Evolutionary conservation across 2,113 vertebrate genomes (phyloP).

Genomic region (Cyphomyrus plagiostoma): DNA sequence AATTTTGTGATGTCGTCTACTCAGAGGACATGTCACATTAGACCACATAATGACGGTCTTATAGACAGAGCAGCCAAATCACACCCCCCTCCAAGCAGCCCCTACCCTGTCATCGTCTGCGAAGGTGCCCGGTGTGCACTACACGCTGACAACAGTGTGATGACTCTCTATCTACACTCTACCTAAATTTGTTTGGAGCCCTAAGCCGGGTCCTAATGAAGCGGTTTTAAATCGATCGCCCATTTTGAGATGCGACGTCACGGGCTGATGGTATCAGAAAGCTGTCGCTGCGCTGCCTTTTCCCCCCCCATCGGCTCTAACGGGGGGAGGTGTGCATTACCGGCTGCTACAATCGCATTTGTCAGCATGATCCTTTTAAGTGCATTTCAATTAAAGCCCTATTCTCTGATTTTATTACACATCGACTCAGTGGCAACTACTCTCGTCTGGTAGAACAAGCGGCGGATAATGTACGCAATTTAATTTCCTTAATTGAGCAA

Average conservation of each 20-base stretch:
- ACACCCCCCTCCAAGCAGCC: slow-evolving; percentile 30
- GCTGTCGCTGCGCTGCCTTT: slow-evolving; percentile 75
- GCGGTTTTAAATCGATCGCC: slow-evolving; percentile 82
- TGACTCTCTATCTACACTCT: slow-evolving; percentile 66
- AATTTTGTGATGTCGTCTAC: slow-evolving; percentile 12
- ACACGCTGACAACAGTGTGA: slow-evolving; percentile 64
- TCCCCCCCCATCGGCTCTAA: slow-evolving; percentile 93
- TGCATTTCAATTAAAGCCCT: slow-evolving; percentile 96
- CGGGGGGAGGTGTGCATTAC: slow-evolving; percentile 78
- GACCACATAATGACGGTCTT: not conserved
- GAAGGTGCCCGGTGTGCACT: slow-evolving; percentile 42
- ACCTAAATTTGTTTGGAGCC: slow-evolving; percentile 78
- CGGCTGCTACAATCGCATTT: slow-evolving; percentile 89
- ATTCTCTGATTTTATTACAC: slow-evolving; percentile 96
- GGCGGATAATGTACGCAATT: slow-evolving; percentile 88
- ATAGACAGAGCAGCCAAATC: slow-evolving; percentile 41
- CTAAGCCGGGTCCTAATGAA: slow-evolving; percentile 69
- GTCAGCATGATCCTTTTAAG: slow-evolving; percentile 96
- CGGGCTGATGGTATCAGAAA: slow-evolving; percentile 79
- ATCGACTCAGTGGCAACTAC: slow-evolving; percentile 69
- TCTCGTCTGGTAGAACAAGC: slow-evolving; percentile 71
- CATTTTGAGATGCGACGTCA: slow-evolving; percentile 63
- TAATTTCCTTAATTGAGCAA: slow-evolving; percentile 97
- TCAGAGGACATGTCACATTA: slow-evolving; percentile 16
- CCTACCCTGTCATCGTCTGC: slow-evolving; percentile 41